Evolutionary conservation across 2,797 vertebrate genomes (phyloP).

Genomic region (Enteromius viviparus): DNA sequence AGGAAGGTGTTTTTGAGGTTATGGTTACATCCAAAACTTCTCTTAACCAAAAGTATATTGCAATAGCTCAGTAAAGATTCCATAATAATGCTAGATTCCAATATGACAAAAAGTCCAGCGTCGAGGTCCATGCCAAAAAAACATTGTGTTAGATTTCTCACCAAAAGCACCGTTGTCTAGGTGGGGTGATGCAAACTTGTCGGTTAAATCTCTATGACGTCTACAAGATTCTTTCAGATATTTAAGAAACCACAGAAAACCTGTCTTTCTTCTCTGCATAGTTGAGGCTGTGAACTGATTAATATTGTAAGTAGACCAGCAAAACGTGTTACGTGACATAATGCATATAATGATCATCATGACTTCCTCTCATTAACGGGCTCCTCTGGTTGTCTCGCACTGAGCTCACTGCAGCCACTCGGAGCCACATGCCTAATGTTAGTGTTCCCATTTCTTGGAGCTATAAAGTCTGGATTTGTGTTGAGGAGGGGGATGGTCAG

Average conservation of each 20-base stretch:
- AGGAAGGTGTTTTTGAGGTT: background rate
- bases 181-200: conserved; percentile 30
- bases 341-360: conserved; percentile 20
- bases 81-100: background rate
- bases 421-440: conserved; percentile 52
- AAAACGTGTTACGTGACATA: conserved; percentile 35
- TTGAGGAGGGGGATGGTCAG: conserved; percentile 17
- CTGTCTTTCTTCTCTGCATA: background rate
- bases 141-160: conserved; percentile 29
- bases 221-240: conserved; percentile 5
- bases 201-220: background rate
- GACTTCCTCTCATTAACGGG: conserved; percentile 5
- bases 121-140: conserved; percentile 34
- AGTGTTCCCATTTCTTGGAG: background rate
- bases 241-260: background rate
- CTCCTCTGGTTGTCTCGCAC: background rate
- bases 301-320: conserved; percentile 5
- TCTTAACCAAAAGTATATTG: background rate
- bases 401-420: conserved; percentile 1
- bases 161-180: background rate
- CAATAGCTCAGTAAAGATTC: background rate
- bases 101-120: conserved; percentile 12
- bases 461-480: conserved; percentile 24
- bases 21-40: too few relatives aligned
- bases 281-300: background rate